Conservation (phyloP, 1,140 invertebrate species). For the Bombus soroeensis region DNA sequence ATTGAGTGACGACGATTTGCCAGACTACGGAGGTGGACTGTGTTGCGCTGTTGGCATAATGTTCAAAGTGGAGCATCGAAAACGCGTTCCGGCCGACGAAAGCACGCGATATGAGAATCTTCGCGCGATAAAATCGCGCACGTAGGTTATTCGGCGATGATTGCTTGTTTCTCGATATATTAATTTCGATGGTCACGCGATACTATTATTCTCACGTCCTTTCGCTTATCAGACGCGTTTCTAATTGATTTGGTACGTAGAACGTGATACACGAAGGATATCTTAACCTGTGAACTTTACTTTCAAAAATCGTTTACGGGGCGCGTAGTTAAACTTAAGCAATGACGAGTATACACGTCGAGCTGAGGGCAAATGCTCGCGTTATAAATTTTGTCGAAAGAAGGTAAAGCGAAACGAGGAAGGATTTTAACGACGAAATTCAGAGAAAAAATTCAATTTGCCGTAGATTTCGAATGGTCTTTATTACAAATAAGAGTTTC, state of each 20-base stretch:
- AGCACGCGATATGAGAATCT: not conserved
- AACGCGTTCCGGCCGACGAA: not conserved
- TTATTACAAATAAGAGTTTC: constrained; percentile 69
- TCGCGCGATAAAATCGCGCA: too few species aligned
- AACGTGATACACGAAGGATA: too few species aligned
- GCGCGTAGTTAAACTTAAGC: too few species aligned
- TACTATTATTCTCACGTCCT: not conserved
- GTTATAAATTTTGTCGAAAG: too few species aligned
- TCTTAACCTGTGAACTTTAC: too few species aligned
- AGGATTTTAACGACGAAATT: not conserved
- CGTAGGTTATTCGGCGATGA: not conserved
- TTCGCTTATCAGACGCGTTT: not conserved
- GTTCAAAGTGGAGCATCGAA: constrained; percentile 39
- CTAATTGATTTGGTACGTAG: too few species aligned
- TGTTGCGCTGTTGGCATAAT: not conserved
- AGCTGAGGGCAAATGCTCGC: too few species aligned
- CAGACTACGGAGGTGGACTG: constrained; percentile 17
- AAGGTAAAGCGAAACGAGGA: too few species aligned
- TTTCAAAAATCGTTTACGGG: too few species aligned
- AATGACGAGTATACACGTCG: too few species aligned
- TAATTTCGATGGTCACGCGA: not conserved
- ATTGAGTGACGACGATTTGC: constrained; percentile 44
- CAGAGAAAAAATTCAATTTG: accelerated
- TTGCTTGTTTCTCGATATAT: constrained; percentile 20
- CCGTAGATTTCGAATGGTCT: constrained; percentile 30